Percentiles rank a stretch among this genome's conserved stretches.
phyloP scores from a whole-genome alignment of 2,113 vertebrate species.

The Psophia crepitans region DNA sequence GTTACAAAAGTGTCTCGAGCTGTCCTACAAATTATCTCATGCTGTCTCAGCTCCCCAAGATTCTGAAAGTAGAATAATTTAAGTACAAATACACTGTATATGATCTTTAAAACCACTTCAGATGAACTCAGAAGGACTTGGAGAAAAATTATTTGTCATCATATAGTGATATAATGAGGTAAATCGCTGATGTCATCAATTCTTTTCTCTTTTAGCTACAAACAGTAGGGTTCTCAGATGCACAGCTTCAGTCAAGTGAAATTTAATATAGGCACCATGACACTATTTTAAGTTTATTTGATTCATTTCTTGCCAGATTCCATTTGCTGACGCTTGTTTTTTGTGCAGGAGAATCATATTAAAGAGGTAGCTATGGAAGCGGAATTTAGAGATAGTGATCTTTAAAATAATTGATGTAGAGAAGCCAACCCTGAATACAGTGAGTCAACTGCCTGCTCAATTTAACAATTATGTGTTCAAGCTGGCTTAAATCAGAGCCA shows the following conservation, averaged over 20 bases:
- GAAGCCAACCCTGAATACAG: not conserved
- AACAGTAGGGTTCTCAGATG: not conserved
- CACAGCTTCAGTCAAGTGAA: not conserved
- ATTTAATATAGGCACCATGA: constrained; percentile 5
- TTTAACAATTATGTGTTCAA: not conserved
- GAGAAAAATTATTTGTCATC: constrained; percentile 7
- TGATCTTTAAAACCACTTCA: not conserved
- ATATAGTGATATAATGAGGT: not conserved
- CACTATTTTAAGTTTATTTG: constrained; percentile 18
- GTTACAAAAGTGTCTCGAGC: not conserved
- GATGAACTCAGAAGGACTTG: not conserved
- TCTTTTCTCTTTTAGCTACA: not conserved
- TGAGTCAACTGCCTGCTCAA: not conserved
- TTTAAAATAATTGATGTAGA: not conserved
- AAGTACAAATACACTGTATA: not conserved
- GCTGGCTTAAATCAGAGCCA: not conserved
- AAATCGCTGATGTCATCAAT: constrained; percentile 6
- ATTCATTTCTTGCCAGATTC: constrained; percentile 49
- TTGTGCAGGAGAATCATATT: not conserved
- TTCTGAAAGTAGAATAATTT: not conserved
- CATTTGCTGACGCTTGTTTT: constrained; percentile 2
- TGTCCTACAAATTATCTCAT: not conserved
- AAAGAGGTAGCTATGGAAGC: not conserved
- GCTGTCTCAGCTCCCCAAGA: not conserved
- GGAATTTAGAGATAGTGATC: not conserved